A percentile compares a stretch with the other conserved stretches of the same genome.
Conservation (phyloP, 2,797 vertebrate species). For the Zalophus californianus region DNA sequence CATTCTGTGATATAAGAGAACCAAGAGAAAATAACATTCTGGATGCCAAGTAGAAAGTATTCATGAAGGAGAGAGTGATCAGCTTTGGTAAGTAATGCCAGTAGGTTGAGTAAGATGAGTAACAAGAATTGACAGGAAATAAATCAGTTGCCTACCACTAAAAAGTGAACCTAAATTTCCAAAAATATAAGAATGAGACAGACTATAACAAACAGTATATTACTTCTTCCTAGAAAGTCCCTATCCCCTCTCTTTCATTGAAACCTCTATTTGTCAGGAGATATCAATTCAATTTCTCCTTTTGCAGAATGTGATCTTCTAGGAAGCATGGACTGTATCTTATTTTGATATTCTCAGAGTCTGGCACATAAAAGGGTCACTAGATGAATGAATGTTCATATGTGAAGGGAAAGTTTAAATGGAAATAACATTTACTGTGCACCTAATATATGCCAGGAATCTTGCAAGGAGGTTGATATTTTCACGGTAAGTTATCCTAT, state of each 20-base stretch:
- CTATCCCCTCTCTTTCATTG: neutral
- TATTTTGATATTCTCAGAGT: neutral
- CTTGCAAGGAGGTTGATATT: neutral
- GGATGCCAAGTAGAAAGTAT: neutral
- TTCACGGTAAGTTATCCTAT: neutral
- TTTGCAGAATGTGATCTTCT: neutral
- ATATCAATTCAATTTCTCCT: neutral
- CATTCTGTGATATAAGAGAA: neutral
- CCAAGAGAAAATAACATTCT: neutral
- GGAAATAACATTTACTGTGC: neutral
- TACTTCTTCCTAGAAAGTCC: neutral
- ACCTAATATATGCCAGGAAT: neutral
- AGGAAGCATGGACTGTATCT: neutral
- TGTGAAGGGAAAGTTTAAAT: neutral
- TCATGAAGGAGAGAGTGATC: neutral
- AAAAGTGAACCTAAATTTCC: neutral
- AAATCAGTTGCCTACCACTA: neutral
- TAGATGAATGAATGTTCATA: neutral
- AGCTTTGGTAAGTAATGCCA: neutral
- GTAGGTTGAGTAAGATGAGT: neutral
- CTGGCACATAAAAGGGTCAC: neutral
- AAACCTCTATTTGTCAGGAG: neutral
- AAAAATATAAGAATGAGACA: neutral
- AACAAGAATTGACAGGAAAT: neutral
- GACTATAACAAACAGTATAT: neutral